Percentiles rank a stretch among this genome's conserved stretches.
Evolutionary conservation across 2,888 invertebrate genomes (phyloP).

Genomic region (Orthonevra nobilis): DNA sequence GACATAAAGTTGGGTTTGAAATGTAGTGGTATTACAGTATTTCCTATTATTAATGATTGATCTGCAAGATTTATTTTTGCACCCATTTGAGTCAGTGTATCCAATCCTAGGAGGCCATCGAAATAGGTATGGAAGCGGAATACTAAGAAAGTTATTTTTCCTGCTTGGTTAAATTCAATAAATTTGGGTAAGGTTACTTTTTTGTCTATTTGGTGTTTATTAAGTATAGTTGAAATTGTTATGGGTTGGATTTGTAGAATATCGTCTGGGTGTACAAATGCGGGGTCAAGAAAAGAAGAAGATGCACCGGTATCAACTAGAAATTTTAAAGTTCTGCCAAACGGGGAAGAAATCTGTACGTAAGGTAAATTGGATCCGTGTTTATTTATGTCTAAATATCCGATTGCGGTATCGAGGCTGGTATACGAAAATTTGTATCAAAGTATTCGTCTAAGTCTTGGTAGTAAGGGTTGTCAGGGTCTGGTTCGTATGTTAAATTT

Average conservation of each 20-base stretch:
- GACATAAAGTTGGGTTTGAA: constrained; percentile 1
- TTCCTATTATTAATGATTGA: not conserved
- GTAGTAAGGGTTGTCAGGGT: not conserved
- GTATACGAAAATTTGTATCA: constrained; percentile 11
- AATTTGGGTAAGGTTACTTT: constrained; percentile 2
- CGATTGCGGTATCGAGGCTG: constrained; percentile 26
- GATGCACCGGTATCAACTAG: constrained; percentile 1
- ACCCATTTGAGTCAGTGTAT: no score
- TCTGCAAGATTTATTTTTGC: no score
- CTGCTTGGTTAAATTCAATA: not conserved
- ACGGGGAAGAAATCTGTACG: not conserved
- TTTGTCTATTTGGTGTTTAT: not conserved
- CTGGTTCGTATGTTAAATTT: not conserved
- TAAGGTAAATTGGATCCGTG: constrained; percentile 4
- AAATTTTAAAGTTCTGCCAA: not conserved
- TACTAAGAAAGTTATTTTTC: no score
- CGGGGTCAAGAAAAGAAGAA: no score
- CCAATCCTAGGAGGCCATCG: no score
- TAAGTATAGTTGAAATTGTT: not conserved
- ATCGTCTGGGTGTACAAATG: no score
- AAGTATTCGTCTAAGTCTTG: no score
- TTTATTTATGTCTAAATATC: constrained; percentile 20
- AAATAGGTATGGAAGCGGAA: no score
- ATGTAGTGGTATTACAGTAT: not conserved
- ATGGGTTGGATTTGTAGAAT: not conserved